These are phyloP conservation scores for Hapalemur alaotrensis DNA, from an alignment of 2,797 vertebrate genomes.

Conservation along the genomic window DNA sequence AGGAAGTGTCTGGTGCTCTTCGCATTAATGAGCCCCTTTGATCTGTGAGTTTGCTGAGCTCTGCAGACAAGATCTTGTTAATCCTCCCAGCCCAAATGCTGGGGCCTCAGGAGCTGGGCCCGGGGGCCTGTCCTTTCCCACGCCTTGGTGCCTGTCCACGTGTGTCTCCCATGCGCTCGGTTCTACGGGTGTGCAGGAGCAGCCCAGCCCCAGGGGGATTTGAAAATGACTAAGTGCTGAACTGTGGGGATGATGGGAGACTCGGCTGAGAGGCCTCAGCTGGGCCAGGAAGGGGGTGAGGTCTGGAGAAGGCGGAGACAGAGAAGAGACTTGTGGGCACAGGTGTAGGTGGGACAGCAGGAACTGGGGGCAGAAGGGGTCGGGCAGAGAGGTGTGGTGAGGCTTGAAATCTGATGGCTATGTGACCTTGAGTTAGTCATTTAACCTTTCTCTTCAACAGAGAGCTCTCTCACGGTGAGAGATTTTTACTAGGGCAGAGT, in stretches of 20 bases:
- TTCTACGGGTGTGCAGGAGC: not conserved
- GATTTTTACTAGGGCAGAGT: not conserved
- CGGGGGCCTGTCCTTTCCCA: not conserved
- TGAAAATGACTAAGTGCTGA: not conserved
- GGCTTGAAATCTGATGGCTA: not conserved
- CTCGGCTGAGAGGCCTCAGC: not conserved
- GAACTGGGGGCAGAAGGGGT: too few relatives aligned
- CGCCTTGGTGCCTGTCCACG: not conserved
- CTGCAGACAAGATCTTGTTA: not conserved
- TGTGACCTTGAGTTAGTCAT: not conserved
- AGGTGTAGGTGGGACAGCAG: not conserved
- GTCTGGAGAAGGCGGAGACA: not conserved
- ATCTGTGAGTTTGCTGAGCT: not conserved
- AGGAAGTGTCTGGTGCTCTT: not conserved
- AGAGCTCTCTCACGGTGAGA: not conserved
- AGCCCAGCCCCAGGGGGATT: not conserved
- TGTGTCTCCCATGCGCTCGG: not conserved
- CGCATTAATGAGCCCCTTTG: not conserved
- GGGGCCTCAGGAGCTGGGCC: not conserved
- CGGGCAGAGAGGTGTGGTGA: too few relatives aligned
- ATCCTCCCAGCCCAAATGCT: not conserved
- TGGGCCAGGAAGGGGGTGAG: not conserved
- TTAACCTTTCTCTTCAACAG: not conserved
- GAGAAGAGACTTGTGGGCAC: not conserved
- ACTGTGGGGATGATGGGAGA: not conserved